Percentiles rank a stretch among this genome's conserved stretches.
phyloP scores from a whole-genome alignment of 2,113 vertebrate genomes.

The Eretmochelys imbricata region DNA sequence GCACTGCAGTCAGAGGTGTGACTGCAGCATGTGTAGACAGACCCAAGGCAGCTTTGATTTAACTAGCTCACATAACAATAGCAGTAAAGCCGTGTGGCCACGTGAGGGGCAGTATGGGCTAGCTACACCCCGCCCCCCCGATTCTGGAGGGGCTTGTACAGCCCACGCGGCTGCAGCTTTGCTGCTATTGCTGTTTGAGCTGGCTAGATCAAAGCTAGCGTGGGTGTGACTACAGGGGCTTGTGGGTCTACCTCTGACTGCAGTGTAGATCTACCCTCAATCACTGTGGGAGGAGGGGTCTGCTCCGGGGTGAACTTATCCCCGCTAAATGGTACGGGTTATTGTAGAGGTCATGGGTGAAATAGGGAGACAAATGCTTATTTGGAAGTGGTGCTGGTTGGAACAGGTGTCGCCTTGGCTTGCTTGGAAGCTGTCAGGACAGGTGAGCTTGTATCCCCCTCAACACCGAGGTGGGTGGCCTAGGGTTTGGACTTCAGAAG shows the following conservation, averaged over 20 bases:
- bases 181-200: not conserved
- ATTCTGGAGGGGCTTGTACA: not conserved
- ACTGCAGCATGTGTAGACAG: not conserved
- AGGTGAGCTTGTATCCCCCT: not conserved
- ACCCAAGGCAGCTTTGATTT: not conserved
- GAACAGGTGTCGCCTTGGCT: not conserved
- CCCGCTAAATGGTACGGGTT: not conserved
- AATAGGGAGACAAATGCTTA: not conserved
- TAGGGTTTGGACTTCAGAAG: conserved; percentile 1
- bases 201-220: not conserved
- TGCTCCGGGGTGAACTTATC: not conserved
- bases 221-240: not conserved
- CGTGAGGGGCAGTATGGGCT: not conserved
- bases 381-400: not conserved
- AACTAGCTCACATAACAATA: not conserved
- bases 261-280: not conserved
- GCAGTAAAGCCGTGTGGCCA: not conserved
- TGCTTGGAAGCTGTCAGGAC: not conserved
- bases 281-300: not conserved
- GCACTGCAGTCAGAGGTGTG: not conserved
- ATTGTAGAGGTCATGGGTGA: not conserved
- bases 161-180: too few species aligned
- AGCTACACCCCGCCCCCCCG: not conserved
- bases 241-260: not conserved
- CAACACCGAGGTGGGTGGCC: not conserved